phyloP scores from a whole-genome alignment of 1,140 invertebrate genomes.

The Calephelis virginiensis region DNA sequence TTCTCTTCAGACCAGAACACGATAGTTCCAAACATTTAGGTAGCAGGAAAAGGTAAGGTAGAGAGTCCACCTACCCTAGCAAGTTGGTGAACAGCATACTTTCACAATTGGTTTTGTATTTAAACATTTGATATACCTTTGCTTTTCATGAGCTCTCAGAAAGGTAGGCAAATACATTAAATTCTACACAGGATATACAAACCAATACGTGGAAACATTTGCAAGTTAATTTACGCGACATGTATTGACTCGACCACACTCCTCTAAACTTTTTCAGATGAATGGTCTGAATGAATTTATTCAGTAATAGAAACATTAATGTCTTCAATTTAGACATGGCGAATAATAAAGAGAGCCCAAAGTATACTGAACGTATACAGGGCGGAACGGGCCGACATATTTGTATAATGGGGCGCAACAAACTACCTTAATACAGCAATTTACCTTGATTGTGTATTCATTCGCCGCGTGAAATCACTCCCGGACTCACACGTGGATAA shows the following conservation, averaged over 20 bases:
- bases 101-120: too few species aligned
- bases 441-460: constrained; percentile 52
- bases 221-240: not conserved
- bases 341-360: constrained; percentile 16
- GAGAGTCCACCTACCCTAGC: too few species aligned
- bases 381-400: constrained; percentile 37
- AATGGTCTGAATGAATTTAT: constrained; percentile 4
- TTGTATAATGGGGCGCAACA: constrained; percentile 38
- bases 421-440: constrained; percentile 40
- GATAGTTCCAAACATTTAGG: too few species aligned
- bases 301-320: constrained; percentile 19
- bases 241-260: not conserved
- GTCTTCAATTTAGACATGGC: constrained; percentile 25
- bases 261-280: not conserved
- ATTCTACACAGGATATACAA: too few species aligned
- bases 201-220: too few species aligned
- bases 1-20: too few species aligned
- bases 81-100: too few species aligned
- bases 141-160: too few species aligned
- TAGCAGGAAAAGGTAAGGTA: too few species aligned
- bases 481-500: constrained; percentile 62
- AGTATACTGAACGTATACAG: constrained; percentile 26
- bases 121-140: too few species aligned
- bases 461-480: constrained; percentile 38
- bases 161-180: too few species aligned